Evolutionary conservation across 2,888 invertebrate genomes (phyloP).

Genomic region (Eilema caniola): DNA sequence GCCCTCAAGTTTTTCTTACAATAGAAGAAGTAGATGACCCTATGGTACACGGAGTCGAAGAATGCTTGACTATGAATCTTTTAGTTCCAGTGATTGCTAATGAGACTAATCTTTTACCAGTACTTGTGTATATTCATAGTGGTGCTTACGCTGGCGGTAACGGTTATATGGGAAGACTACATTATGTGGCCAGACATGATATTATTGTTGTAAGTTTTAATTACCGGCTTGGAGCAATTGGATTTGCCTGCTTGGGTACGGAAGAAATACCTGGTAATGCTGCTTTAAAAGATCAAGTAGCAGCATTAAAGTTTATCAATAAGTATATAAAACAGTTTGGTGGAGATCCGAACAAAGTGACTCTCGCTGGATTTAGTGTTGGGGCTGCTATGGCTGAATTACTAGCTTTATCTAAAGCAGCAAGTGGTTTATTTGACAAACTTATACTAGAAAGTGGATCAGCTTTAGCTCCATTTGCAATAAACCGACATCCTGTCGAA

Average conservation of each 20-base stretch:
- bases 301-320: slow-evolving; percentile 92
- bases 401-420: slow-evolving; percentile 67
- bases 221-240: slow-evolving; percentile 91
- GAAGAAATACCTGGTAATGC: slow-evolving; percentile 92
- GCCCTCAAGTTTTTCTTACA: slow-evolving; percentile 72
- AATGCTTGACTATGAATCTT: slow-evolving; percentile 72
- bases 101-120: slow-evolving; percentile 71
- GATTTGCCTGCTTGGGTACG: slow-evolving; percentile 89
- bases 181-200: slow-evolving; percentile 90
- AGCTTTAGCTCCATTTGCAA: slow-evolving; percentile 73
- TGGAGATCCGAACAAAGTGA: slow-evolving; percentile 92
- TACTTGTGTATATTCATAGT: slow-evolving; percentile 77
- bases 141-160: slow-evolving; percentile 77
- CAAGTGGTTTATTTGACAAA: slow-evolving; percentile 73
- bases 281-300: slow-evolving; percentile 93
- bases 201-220: slow-evolving; percentile 89
- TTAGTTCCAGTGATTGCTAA: slow-evolving; percentile 70
- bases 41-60: slow-evolving; percentile 68
- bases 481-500: slow-evolving; percentile 73
- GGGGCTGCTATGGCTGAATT: slow-evolving; percentile 88
- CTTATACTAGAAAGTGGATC: slow-evolving; percentile 80
- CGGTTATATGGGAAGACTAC: slow-evolving; percentile 76
- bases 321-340: slow-evolving; percentile 92
- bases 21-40: slow-evolving; percentile 62
- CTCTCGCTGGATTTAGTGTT: slow-evolving; percentile 93